A percentile compares a stretch with the other conserved stretches of the same genome.
Evolutionary conservation across 2,113 vertebrate genomes (phyloP).

Genomic region (Aegithalos caudatus): DNA sequence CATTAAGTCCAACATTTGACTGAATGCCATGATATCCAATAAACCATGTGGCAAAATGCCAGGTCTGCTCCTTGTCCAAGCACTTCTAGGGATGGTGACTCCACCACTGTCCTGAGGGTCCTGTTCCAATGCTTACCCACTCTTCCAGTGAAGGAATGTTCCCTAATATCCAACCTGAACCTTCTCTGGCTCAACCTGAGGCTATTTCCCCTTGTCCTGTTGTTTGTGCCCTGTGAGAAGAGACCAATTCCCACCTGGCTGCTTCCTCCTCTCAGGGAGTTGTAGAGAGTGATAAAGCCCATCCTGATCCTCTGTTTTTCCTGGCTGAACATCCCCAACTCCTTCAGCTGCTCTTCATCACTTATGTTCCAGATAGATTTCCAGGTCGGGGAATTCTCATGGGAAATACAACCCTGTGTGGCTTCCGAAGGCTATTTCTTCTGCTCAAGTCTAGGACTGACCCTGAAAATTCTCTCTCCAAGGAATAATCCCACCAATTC

Average conservation of each 20-base stretch:
- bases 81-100: background rate
- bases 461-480: background rate
- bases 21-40: rapidly evolving
- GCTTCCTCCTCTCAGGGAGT: background rate
- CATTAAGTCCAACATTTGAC: background rate
- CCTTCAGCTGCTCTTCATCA: background rate
- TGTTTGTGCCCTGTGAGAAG: rapidly evolving
- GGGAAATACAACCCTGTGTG: rapidly evolving
- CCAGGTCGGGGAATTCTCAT: background rate
- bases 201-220: background rate
- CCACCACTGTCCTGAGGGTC: background rate
- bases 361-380: rapidly evolving
- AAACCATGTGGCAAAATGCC: rapidly evolving
- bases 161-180: background rate
- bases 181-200: background rate
- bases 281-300: background rate
- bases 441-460: background rate
- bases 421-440: background rate
- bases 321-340: background rate
- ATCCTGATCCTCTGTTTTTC: background rate
- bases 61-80: background rate
- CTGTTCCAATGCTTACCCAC: background rate
- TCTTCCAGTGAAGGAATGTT: background rate
- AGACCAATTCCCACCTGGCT: background rate
- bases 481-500: background rate